Conservation (phyloP, 2,888 invertebrate species). For the Gymnoscelis rufifasciata region DNA sequence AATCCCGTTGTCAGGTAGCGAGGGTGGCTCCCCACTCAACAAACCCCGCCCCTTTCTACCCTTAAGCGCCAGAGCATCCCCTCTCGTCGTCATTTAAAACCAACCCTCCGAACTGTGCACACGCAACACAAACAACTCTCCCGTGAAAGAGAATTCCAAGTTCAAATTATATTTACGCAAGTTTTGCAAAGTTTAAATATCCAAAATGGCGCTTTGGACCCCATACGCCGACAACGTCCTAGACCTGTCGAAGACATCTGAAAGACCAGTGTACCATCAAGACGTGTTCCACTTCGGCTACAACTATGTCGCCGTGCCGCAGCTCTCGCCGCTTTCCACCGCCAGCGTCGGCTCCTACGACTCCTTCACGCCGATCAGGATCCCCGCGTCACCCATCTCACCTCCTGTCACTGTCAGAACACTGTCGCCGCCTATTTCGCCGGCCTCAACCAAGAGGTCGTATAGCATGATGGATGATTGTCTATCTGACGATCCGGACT, state of each 20-base stretch:
- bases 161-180: background rate
- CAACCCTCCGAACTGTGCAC: conserved; percentile 26
- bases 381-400: background rate
- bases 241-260: conserved; percentile 44
- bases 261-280: conserved; percentile 7
- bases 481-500: conserved; percentile 74
- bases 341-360: conserved; percentile 38
- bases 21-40: conserved; percentile 16
- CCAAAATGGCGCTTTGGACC: conserved; percentile 59
- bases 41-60: conserved; percentile 30
- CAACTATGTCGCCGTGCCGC: conserved; percentile 30
- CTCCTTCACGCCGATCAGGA: conserved; percentile 18
- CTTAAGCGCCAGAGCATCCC: conserved; percentile 33
- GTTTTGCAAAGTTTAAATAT: conserved; percentile 10
- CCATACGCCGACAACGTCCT: conserved; percentile 54
- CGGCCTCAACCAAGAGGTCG: conserved; percentile 26
- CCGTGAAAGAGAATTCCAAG: background rate
- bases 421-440: conserved; percentile 40
- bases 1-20: conserved; percentile 30
- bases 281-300: conserved; percentile 29
- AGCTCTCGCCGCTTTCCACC: conserved; percentile 38
- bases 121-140: background rate
- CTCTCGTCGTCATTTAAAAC: conserved; percentile 26
- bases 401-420: conserved; percentile 6
- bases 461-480: conserved; percentile 35